Evolutionary conservation across 2,797 vertebrate species (phyloP).

Genomic region (Masticophis lateralis): DNA sequence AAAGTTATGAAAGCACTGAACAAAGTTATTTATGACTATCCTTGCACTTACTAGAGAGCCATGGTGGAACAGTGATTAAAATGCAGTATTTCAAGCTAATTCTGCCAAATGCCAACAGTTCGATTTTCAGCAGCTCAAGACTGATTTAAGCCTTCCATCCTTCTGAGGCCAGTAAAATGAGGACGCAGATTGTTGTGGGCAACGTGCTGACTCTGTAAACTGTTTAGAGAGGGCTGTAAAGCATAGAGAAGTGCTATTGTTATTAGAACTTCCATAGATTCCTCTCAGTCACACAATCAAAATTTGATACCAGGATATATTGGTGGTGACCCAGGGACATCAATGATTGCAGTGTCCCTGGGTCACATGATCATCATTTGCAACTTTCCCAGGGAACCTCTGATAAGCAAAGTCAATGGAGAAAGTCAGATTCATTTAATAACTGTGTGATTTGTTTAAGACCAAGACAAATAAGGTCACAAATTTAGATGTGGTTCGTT

Average conservation of each 20-base stretch:
- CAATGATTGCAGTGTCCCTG: no score
- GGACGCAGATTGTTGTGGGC: no score
- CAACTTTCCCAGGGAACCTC: neutral
- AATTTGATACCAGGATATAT: no score
- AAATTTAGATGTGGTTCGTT: neutral
- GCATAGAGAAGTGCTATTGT: no score
- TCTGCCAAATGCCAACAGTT: neutral
- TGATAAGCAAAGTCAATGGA: neutral
- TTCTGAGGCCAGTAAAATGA: neutral
- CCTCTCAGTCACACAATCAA: no score
- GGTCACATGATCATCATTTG: no score
- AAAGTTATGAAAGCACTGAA: neutral
- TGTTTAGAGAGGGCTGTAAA: no score
- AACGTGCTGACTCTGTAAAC: no score
- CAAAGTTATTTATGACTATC: neutral
- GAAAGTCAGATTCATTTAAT: neutral
- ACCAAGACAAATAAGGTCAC: neutral
- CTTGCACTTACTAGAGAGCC: neutral
- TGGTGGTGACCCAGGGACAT: no score
- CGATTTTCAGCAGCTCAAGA: neutral
- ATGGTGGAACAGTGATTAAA: neutral
- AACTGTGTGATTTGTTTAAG: neutral
- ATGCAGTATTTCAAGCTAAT: neutral
- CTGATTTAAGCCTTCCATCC: neutral
- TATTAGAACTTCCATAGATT: no score